Conservation (phyloP, 2,888 invertebrate genomes). For the Hermaeophaga mercurialis region DNA sequence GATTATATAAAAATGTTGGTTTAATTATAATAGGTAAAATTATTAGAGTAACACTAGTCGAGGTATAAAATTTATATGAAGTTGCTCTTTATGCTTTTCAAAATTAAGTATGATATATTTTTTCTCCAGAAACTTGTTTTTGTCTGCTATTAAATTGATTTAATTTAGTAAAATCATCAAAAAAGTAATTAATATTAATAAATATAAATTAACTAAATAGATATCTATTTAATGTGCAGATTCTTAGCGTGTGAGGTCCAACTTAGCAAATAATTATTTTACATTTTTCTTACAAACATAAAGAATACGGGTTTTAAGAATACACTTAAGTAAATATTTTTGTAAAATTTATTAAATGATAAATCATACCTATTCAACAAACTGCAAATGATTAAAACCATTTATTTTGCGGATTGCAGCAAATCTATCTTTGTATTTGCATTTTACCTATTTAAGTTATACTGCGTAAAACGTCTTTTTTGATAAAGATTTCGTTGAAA, state of each 20-base stretch:
- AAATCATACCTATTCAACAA: neutral
- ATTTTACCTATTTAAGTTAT: too few species aligned
- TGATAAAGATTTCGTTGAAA: too few species aligned
- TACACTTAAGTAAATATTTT: conserved; percentile 20
- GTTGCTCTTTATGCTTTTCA: neutral
- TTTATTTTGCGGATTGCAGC: too few species aligned
- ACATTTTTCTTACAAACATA: conserved; percentile 1
- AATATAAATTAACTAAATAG: conserved; percentile 1
- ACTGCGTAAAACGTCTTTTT: too few species aligned
- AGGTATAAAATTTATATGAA: too few species aligned
- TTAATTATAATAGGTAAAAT: too few species aligned
- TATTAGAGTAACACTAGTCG: too few species aligned
- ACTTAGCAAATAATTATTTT: neutral
- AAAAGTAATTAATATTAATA: neutral
- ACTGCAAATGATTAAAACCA: too few species aligned
- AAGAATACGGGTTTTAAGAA: conserved; percentile 16
- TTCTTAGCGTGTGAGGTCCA: conserved; percentile 21
- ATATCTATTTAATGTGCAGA: conserved; percentile 21
- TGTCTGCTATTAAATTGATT: too few species aligned
- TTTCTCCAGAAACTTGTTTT: too few species aligned
- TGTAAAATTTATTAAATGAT: conserved; percentile 10
- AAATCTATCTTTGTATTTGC: too few species aligned
- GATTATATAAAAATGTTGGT: neutral
- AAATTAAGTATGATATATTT: too few species aligned
- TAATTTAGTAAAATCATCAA: conserved; percentile 2